Percentiles rank a stretch among this genome's conserved stretches.
Evolutionary conservation across 1,140 invertebrate species (phyloP).

Genomic region (Globodera ellingtonae): DNA sequence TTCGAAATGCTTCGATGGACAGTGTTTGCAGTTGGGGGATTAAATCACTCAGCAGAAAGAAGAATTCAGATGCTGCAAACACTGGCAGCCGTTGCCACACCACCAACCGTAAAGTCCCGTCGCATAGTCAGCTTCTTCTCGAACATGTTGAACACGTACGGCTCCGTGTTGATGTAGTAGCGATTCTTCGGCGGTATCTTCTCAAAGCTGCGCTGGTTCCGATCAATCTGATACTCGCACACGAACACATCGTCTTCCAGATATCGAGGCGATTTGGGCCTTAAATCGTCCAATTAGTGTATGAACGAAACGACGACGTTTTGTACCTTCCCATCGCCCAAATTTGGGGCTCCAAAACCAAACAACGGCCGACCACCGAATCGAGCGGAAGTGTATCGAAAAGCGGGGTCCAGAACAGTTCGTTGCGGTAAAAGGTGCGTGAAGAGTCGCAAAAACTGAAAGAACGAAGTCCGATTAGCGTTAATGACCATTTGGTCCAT

Average conservation of each 20-base stretch:
- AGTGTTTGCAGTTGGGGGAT: too few species aligned
- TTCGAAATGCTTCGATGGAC: too few species aligned
- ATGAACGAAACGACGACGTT: too few species aligned
- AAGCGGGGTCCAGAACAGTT: slow-evolving; percentile 71
- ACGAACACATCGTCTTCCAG: slow-evolving; percentile 88
- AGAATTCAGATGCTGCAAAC: too few species aligned
- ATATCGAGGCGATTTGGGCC: slow-evolving; percentile 78
- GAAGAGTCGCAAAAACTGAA: slow-evolving; percentile 84
- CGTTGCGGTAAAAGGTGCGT: slow-evolving; percentile 91
- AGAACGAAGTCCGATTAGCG: background rate
- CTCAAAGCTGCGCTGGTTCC: slow-evolving; percentile 83
- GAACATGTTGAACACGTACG: slow-evolving; percentile 58
- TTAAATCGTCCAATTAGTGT: slow-evolving; percentile 65
- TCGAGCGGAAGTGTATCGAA: slow-evolving; percentile 92
- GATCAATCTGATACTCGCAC: slow-evolving; percentile 92
- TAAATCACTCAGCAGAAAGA: too few species aligned
- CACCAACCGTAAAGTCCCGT: slow-evolving; percentile 56
- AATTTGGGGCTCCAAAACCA: slow-evolving; percentile 78
- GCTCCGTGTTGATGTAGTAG: slow-evolving; percentile 57
- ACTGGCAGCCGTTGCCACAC: too few species aligned
- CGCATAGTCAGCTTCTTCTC: slow-evolving; percentile 32
- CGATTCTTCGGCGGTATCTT: slow-evolving; percentile 72
- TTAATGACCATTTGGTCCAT: too few species aligned
- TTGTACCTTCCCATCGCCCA: slow-evolving; percentile 71
- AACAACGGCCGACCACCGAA: slow-evolving; percentile 88